phyloP scores from a whole-genome alignment of 37 sponge, comb jelly and placozoan species.

The Aplysina aerophoba region DNA sequence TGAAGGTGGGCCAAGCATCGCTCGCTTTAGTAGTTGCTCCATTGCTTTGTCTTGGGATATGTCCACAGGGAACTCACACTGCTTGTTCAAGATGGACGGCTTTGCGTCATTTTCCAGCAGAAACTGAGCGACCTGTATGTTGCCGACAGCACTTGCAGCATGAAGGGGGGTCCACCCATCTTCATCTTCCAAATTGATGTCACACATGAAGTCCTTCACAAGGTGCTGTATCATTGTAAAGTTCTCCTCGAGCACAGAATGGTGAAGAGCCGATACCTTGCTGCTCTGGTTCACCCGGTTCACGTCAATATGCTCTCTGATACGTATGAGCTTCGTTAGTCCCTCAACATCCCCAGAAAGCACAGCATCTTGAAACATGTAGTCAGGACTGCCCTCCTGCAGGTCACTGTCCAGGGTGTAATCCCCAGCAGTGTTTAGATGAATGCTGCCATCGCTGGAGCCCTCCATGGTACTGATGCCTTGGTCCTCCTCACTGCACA shows the following conservation, averaged over 20 bases:
- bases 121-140: slow-evolving; percentile 83
- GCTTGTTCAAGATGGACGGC: slow-evolving; percentile 73
- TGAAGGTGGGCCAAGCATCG: slow-evolving; percentile 73
- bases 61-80: slow-evolving; percentile 87
- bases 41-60: slow-evolving; percentile 76
- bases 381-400: slow-evolving; percentile 60
- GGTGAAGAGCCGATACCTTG: slow-evolving; percentile 81
- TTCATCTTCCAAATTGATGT: slow-evolving; percentile 63
- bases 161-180: slow-evolving; percentile 90
- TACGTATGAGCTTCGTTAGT: slow-evolving; percentile 61
- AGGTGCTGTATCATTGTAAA: slow-evolving; percentile 74
- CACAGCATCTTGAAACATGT: slow-evolving; percentile 85
- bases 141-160: slow-evolving; percentile 89
- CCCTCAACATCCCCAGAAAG: slow-evolving; percentile 64
- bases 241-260: slow-evolving; percentile 86
- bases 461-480: slow-evolving; percentile 88
- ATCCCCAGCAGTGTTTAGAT: slow-evolving; percentile 43
- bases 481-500: slow-evolving; percentile 56
- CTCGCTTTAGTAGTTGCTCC: slow-evolving; percentile 70
- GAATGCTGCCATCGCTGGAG: slow-evolving; percentile 65
- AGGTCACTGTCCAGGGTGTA: slow-evolving; percentile 69
- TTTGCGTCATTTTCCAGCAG: slow-evolving; percentile 84
- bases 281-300: slow-evolving; percentile 71
- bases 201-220: slow-evolving; percentile 68
- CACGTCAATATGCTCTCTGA: slow-evolving; percentile 62